These are phyloP conservation scores for Micrasema minimum DNA, from an alignment of 1,140 invertebrate species.

Conservation along the genomic window DNA sequence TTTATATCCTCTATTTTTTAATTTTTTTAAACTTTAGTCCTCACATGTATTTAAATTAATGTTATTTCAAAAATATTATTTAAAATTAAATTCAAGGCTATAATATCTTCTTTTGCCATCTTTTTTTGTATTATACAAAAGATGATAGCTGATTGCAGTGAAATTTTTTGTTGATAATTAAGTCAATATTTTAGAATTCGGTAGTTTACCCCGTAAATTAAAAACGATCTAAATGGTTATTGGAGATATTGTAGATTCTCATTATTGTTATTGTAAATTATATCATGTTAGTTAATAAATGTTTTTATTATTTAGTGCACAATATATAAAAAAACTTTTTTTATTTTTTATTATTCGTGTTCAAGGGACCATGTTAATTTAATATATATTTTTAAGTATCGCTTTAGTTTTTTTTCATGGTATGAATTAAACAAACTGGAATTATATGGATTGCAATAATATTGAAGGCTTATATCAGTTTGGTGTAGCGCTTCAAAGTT, in stretches of 20 bases:
- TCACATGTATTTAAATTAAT: no score
- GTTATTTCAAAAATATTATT: no score
- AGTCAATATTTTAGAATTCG: background rate
- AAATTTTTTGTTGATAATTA: background rate
- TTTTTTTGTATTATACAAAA: no score
- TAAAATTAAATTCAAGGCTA: no score
- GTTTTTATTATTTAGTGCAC: conserved; percentile 30
- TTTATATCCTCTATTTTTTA: no score
- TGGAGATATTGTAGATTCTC: background rate
- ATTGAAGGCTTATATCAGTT: no score
- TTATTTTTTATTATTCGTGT: conserved; percentile 34
- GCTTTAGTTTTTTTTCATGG: background rate
- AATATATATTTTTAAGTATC: conserved; percentile 39
- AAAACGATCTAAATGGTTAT: background rate
- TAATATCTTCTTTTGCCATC: no score
- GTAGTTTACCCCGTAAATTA: background rate
- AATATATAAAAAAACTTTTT: conserved; percentile 29
- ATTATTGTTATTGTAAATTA: conserved; percentile 15
- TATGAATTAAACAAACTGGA: no score
- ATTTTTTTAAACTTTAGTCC: no score
- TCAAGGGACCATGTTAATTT: conserved; percentile 32
- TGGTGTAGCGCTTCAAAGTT: no score
- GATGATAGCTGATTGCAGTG: background rate
- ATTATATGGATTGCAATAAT: no score
- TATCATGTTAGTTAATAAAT: conserved; percentile 19